Evolutionary conservation across 2,888 invertebrate genomes (phyloP).

Genomic region (Platypus cylindrus): DNA sequence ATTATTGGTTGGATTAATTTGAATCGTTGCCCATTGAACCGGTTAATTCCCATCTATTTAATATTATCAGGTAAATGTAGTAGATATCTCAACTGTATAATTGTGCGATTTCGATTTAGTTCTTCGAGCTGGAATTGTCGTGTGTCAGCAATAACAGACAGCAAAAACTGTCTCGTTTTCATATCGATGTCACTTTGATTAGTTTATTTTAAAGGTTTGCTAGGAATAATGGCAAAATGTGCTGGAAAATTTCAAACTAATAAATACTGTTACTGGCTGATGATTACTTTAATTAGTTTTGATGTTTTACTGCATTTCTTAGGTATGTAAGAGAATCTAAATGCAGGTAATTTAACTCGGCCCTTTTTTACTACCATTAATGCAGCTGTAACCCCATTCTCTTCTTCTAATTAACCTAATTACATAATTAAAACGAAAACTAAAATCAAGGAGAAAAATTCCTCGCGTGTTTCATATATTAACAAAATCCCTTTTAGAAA

Average conservation of each 20-base stretch:
- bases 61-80: slow-evolving; percentile 27
- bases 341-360: no score
- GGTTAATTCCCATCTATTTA: slow-evolving; percentile 30
- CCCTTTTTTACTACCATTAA: no score
- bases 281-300: slow-evolving; percentile 20
- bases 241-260: slow-evolving; percentile 16
- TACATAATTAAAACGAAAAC: no score
- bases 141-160: not conserved
- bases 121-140: not conserved
- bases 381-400: no score
- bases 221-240: slow-evolving; percentile 24
- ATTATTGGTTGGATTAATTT: slow-evolving; percentile 29
- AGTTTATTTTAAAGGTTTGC: slow-evolving; percentile 21
- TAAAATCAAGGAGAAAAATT: no score
- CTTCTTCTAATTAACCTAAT: no score
- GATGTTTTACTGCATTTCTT: slow-evolving; percentile 23
- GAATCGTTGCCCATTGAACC: slow-evolving; percentile 28
- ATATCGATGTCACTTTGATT: no score
- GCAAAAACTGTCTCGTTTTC: no score
- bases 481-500: no score
- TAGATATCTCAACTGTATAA: no score
- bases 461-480: no score
- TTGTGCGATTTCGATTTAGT: not conserved
- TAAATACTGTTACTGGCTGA: slow-evolving; percentile 19
- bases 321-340: no score